Evolutionary conservation across 2,797 vertebrate genomes (phyloP).

Genomic region (Synanceia verrucosa): DNA sequence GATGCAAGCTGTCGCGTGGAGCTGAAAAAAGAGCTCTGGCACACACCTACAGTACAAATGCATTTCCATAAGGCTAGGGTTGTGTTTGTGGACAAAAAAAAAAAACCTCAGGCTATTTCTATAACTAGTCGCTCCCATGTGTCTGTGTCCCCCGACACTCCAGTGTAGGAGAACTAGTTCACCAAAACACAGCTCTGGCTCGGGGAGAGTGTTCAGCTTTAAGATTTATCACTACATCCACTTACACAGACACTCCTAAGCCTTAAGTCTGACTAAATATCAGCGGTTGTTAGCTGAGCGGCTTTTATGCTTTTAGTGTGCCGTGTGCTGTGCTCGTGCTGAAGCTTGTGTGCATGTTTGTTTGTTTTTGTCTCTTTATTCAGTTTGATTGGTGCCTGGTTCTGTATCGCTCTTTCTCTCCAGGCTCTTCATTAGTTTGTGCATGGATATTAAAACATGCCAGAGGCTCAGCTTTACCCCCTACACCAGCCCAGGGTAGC

Average conservation of each 20-base stretch:
- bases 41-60: background rate
- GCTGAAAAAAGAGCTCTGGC: constrained; percentile 12
- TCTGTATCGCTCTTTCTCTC: constrained; percentile 16
- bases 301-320: constrained; percentile 3
- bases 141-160: constrained; percentile 41
- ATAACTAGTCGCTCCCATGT: constrained; percentile 42
- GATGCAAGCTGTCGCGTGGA: constrained; percentile 42
- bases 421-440: constrained; percentile 60
- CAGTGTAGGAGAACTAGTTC: constrained; percentile 57
- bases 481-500: constrained; percentile 22
- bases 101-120: constrained; percentile 56
- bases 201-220: constrained; percentile 27
- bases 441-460: constrained; percentile 42
- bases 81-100: constrained; percentile 47
- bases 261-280: constrained; percentile 42
- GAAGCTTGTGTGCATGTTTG: background rate
- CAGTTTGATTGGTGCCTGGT: constrained; percentile 8
- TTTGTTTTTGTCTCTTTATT: constrained; percentile 18
- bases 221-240: constrained; percentile 50
- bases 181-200: constrained; percentile 42
- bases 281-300: constrained; percentile 26
- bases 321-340: background rate
- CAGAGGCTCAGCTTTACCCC: constrained; percentile 45
- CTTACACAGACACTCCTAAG: constrained; percentile 35
- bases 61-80: background rate